Evolutionary conservation across 2,113 vertebrate species (phyloP), one percentile per base, ranked within the genome.

Genomic region (Rattus rattus): DNA sequence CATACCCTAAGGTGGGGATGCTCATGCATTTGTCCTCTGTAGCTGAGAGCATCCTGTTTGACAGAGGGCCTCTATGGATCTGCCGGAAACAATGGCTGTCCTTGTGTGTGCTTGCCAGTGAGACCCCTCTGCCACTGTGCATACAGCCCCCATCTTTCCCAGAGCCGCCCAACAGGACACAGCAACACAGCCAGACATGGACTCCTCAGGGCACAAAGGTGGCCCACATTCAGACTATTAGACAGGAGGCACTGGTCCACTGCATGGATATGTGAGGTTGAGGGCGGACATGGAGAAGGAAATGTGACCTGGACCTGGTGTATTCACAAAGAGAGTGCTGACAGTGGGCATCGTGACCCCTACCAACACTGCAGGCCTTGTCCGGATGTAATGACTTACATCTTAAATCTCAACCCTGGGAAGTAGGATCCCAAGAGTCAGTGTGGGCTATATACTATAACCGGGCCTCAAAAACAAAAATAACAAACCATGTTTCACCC

Each of bases 301-400:
- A 14, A 1, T 5, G 4, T 5, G 39, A 39, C 0, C 2, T 2
- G 16, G n/a, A 17, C 56, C 52, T 24, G 7, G 10, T 0, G 22
- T 36, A 54, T 14, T 84, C 49, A 56, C 1, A 5, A 52, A 26
- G 49, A 24, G 47, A 79, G 63, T 75, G 65, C 14, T 61, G 75
- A 80, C 1, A 0, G 56, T 13, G 4, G 56, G 26, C 6, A 59
- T 47, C 3, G 7, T 75, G 85, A 39, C 54, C 12, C 7, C n/a
- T 43, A 26, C 3, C 22, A 43, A 84, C 43, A 36, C 81, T 85
- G 5, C 28, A 47, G 39, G 20, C 36, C 73, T 16, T 36, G 17
- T 5, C 30, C 19, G 7, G 63, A 69, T 13, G 6, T 8, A 24
- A 13, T 52, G 47, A 54, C n/a, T 43, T 6, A 9, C 13, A 54